phyloP scores from a whole-genome alignment of 2,888 invertebrate genomes.

The Koerneria pararmatus region DNA sequence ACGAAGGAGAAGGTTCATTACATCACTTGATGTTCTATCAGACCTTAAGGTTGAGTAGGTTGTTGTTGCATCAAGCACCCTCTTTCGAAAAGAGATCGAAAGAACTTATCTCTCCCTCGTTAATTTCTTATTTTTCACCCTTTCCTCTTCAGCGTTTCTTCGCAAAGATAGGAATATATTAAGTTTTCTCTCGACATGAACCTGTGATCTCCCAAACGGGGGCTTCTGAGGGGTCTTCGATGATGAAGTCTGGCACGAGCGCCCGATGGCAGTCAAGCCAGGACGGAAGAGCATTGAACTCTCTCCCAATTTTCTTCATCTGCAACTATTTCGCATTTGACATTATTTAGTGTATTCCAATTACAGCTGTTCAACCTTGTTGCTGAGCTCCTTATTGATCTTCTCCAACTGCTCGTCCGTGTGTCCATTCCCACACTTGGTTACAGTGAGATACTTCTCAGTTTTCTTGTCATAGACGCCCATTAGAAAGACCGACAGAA shows the following conservation, averaged over 20 bases:
- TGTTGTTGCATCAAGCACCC: no score
- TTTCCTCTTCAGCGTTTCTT: background rate
- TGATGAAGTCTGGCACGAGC: constrained; percentile 84
- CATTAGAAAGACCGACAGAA: constrained; percentile 90
- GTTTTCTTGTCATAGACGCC: constrained; percentile 75
- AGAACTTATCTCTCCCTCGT: no score
- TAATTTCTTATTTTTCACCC: no score
- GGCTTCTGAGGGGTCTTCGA: constrained; percentile 76
- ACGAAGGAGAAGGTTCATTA: no score
- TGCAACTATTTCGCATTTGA: constrained; percentile 9
- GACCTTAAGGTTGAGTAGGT: no score
- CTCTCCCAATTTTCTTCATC: constrained; percentile 58
- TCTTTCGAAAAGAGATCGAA: no score
- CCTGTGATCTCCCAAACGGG: constrained; percentile 89
- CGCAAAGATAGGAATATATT: no score
- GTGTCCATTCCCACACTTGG: constrained; percentile 76
- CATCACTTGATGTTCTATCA: no score
- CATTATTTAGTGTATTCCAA: background rate
- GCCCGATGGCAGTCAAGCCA: constrained; percentile 81
- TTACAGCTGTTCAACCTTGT: constrained; percentile 67
- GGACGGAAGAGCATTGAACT: constrained; percentile 70
- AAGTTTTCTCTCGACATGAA: no score
- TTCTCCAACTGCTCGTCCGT: constrained; percentile 79
- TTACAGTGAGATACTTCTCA: constrained; percentile 74
- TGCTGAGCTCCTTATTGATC: constrained; percentile 68